Conservation (phyloP, 2,797 vertebrate species). For the Pangasius djambal region DNA sequence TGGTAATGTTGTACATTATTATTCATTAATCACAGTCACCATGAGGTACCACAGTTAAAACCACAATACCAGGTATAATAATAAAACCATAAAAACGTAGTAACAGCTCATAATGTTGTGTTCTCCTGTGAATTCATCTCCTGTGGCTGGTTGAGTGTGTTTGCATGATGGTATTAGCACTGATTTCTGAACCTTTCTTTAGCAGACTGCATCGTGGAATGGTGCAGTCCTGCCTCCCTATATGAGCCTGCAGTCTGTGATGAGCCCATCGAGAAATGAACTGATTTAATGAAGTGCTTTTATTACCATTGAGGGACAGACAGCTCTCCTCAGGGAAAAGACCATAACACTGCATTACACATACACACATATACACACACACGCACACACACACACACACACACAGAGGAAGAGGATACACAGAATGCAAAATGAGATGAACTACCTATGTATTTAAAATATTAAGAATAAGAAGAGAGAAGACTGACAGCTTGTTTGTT, state of each 20-base stretch:
- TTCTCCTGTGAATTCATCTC: constrained; percentile 22
- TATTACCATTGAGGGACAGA: constrained; percentile 66
- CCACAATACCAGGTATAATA: neutral
- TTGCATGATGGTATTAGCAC: neutral
- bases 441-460: constrained; percentile 17
- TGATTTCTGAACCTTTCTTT: constrained; percentile 8
- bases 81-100: neutral
- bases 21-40: neutral
- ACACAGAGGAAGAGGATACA: neutral
- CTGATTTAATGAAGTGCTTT: constrained; percentile 74
- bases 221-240: constrained; percentile 42
- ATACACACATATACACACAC: constrained; percentile 30
- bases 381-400: constrained; percentile 7
- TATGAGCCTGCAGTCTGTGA: constrained; percentile 53
- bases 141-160: constrained; percentile 10
- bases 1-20: neutral
- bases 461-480: constrained; percentile 3
- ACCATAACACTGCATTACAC: constrained; percentile 35
- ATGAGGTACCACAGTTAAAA: neutral
- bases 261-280: constrained; percentile 68
- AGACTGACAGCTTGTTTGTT: constrained; percentile 28
- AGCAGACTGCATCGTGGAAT: constrained; percentile 27
- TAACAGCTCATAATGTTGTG: neutral
- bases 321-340: constrained; percentile 59
- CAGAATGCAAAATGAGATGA: constrained; percentile 19